Evolutionary conservation across 2,888 invertebrate genomes (phyloP), one percentile per base, ranked within the genome.

Genomic region (Cosmopolites sordidus): DNA sequence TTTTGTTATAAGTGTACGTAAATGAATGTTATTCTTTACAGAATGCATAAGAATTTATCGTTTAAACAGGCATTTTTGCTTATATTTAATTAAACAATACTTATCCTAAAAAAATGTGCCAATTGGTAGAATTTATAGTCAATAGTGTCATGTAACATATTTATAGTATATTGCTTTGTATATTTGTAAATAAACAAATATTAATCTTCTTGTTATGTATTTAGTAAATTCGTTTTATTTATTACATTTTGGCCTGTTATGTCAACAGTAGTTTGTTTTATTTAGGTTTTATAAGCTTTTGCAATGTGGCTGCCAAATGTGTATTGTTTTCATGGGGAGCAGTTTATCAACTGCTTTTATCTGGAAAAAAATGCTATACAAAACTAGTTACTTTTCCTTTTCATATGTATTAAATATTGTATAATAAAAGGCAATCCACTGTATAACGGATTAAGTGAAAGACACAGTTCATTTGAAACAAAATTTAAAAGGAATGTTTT

Each of bases 171-270:
- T 70, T 48, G 58, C 58, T 58, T 61, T 73, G 73, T 73, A 73
- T 68, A 73, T 73, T 72, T 73, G 72, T 73, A 73, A 65, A 73
- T 72, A 73, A 62, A 68, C 68, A 67, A 67, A 68, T 65, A 65
- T 59, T 62, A 58, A 48, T 48, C 48, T 50, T 50, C 54, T 59
- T 58, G 48, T 55, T 58, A 54, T 30, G 43, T 48, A 41, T 48
- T 49, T 52, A 47, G 51, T 48, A 48, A 52, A 56, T 33, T 12
- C 11, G 12, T 12, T 33, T 33, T 33, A 33, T 33, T 33, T 33
- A 33, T 33, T 12, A 33, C 12, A 5, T 12, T 33, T 33, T 33
- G 33, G 33, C 33, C 33, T 33, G 33, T 33, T 33, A n/a, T 33
- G 33, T 12, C 33, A 12, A 22, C 3, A 33, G 12, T 9, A 33